Conservation (phyloP, 2,797 vertebrate genomes). For the Sebastes taczanowskii region DNA sequence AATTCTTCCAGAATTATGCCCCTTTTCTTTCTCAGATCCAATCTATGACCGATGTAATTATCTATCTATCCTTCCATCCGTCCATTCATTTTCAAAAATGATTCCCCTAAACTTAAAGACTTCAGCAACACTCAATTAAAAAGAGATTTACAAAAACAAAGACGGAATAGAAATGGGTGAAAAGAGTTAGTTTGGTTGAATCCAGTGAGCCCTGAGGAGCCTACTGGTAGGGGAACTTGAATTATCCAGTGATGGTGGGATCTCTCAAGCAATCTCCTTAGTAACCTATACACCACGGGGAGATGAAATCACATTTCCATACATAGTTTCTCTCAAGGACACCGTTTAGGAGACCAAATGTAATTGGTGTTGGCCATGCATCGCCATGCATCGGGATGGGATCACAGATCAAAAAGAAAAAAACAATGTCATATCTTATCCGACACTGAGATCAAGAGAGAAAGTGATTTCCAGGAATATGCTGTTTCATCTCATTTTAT, state of each 20-base stretch:
- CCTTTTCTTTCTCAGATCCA: neutral
- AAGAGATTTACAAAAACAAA: neutral
- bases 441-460: conserved; percentile 15
- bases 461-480: conserved; percentile 39
- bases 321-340: conserved; percentile 17
- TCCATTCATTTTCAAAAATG: neutral
- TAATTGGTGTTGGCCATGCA: neutral
- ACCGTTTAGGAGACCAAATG: neutral
- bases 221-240: neutral
- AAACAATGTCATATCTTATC: conserved; percentile 16
- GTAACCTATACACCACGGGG: neutral
- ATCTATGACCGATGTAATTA: neutral
- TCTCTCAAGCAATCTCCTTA: neutral
- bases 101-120: neutral
- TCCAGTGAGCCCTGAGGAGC: neutral
- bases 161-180: neutral
- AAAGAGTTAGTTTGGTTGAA: neutral
- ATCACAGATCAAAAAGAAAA: neutral
- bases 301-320: conserved; percentile 10
- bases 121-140: neutral
- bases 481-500: conserved; percentile 27
- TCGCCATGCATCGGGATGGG: neutral
- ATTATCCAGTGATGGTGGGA: neutral
- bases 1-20: neutral
- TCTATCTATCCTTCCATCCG: too few relatives aligned